These are phyloP conservation scores for Halocynthia roretzi DNA, from an alignment of 23 tunicate species.

Conservation along the genomic window DNA sequence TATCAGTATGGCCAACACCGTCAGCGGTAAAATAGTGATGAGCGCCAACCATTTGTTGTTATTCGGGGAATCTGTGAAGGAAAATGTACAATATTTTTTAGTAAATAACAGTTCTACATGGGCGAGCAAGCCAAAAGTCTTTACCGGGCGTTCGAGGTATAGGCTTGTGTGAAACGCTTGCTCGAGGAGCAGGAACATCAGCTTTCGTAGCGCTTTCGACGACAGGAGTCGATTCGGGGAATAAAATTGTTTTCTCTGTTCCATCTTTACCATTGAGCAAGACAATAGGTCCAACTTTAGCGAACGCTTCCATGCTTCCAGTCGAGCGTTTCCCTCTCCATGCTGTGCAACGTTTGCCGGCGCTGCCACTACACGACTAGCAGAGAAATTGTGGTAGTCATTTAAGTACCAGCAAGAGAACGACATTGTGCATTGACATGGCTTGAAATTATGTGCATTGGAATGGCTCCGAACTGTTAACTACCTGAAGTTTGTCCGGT, in stretches of 20 bases:
- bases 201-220: no score
- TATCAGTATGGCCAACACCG: no score
- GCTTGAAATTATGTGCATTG: not conserved
- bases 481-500: constrained; percentile 14
- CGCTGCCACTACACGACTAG: constrained; percentile 2
- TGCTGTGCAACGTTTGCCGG: constrained; percentile 6
- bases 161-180: no score
- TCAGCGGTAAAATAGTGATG: no score
- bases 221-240: not conserved
- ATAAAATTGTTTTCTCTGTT: not conserved
- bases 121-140: no score
- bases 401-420: no score
- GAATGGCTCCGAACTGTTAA: not conserved
- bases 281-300: constrained; percentile 4
- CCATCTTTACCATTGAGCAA: constrained; percentile 11
- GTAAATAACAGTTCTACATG: no score
- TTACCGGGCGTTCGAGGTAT: no score
- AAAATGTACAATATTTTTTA: no score
- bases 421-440: not conserved
- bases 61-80: no score
- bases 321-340: not conserved
- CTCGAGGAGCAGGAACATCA: no score
- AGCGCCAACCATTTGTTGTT: no score
- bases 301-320: not conserved
- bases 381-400: not conserved